Conservation (phyloP, 2,888 invertebrate species). For the Chalcis sispes region DNA sequence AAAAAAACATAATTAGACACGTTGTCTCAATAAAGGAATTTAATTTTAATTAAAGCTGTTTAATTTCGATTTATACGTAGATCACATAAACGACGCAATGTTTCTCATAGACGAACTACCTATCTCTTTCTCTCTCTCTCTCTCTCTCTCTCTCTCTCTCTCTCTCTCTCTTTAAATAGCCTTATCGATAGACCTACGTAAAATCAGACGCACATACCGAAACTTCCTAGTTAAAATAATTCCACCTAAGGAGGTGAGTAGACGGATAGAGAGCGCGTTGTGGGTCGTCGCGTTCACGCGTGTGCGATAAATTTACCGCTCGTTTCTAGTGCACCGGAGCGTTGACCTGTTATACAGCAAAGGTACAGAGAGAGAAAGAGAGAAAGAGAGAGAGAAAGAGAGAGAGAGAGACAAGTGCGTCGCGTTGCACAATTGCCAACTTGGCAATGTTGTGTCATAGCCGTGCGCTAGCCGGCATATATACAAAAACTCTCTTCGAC, state of each 20-base stretch:
- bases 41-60: no score
- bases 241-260: background rate
- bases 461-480: background rate
- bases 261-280: constrained; percentile 4
- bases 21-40: no score
- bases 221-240: no score
- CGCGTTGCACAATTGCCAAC: constrained; percentile 49
- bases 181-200: no score
- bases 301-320: constrained; percentile 45
- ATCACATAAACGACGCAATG: background rate
- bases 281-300: constrained; percentile 16
- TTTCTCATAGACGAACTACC: no score
- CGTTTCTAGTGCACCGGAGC: constrained; percentile 43
- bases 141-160: background rate
- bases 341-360: constrained; percentile 46
- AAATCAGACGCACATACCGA: no score
- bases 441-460: constrained; percentile 14
- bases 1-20: background rate
- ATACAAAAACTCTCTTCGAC: background rate
- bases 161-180: no score
- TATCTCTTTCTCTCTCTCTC: background rate
- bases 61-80: no score
- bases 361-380: background rate
- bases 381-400: no score
- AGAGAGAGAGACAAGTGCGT: constrained; percentile 46